Evolutionary conservation across 2,113 vertebrate species (phyloP), one percentile per base, ranked within the genome.

Genomic region (Morone chrysops): DNA sequence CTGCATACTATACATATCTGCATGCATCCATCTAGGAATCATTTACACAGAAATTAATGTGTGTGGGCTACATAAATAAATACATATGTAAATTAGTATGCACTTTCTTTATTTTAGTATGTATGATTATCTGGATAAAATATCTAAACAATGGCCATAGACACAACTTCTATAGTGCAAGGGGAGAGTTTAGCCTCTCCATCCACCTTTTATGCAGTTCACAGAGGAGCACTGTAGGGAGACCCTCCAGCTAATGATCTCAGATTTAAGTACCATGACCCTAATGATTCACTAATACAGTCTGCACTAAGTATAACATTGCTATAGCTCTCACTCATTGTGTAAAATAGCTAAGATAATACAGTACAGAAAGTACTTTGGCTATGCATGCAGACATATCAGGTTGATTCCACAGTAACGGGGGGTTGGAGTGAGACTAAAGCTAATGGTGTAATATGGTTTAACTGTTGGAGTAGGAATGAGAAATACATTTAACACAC

Each of bases 271-370:
- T 78, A 85, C 18, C 82, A 62, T 83, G 85, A 86, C 83, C 85
- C 76, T 84, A 87, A 87, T 81, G 82, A 87, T 86, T 77, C 79
- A 74, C 83, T 84, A 87, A 92, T 91, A 81, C 79, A 91, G 82
- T 89, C 78, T 70, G 25, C 72, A 78, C 77, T 8, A 77, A 80
- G 86, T 90, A 88, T 91, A 78, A 69, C 51, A 83, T 92, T 87
- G 83, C 89, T 77, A 65, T 57, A 40, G 61, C 76, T 59, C 76
- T 82, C 80, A 68, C 75, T 84, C 75, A 70, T 75, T 75, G 81
- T 81, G 76, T 83, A 82, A 92, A 89, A 88, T 79, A 83, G 72
- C 71, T 70, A 8, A 83, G 86, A 45, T 56, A 84, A 86, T 83
- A 69, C 67, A 60, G 78, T 81, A 70, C 47, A 63, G 50, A 66